These are phyloP conservation scores for Drosophila ustulata DNA, from an alignment of 2,888 invertebrate genomes.

Conservation along the genomic window DNA sequence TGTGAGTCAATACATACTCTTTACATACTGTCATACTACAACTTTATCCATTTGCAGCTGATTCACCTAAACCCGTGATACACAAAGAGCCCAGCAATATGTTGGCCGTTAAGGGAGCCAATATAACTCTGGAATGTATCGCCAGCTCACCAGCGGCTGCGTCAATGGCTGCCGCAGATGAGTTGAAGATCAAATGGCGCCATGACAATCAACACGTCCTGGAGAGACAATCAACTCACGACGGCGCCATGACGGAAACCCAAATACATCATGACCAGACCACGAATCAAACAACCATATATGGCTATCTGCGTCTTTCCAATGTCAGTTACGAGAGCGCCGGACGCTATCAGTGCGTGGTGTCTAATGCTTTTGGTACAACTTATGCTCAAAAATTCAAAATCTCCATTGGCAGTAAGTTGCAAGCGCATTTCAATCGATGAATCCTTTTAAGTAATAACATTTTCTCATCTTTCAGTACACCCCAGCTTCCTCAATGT, in stretches of 20 bases:
- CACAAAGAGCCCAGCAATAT: slow-evolving; percentile 92
- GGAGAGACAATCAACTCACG: slow-evolving; percentile 58
- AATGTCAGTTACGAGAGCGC: slow-evolving; percentile 93
- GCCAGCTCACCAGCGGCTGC: slow-evolving; percentile 92
- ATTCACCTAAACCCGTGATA: slow-evolving; percentile 94
- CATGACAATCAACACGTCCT: slow-evolving; percentile 91
- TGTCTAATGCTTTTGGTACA: slow-evolving; percentile 94
- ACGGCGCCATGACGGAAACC: slow-evolving; percentile 83
- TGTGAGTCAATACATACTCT: slow-evolving; percentile 83
- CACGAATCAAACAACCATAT: slow-evolving; percentile 87
- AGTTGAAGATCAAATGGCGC: slow-evolving; percentile 94
- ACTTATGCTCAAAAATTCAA: slow-evolving; percentile 95
- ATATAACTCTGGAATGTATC: slow-evolving; percentile 92
- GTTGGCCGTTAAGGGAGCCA: slow-evolving; percentile 94
- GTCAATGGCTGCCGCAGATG: slow-evolving; percentile 86
- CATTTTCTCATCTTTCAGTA: slow-evolving; percentile 85
- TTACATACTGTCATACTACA: neutral
- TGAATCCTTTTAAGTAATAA: neutral
- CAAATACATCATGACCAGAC: slow-evolving; percentile 82
- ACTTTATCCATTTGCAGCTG: slow-evolving; percentile 78
- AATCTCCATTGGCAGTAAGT: slow-evolving; percentile 92
- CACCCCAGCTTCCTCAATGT: slow-evolving; percentile 94
- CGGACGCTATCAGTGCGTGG: slow-evolving; percentile 97
- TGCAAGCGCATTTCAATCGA: neutral
- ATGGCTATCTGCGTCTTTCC: slow-evolving; percentile 90